Percentiles rank a stretch among this genome's conserved stretches.
These are phyloP conservation scores for Stichopus horrens DNA, from an alignment of 53 echinoderm and acorn worm species.

Conservation along the genomic window DNA sequence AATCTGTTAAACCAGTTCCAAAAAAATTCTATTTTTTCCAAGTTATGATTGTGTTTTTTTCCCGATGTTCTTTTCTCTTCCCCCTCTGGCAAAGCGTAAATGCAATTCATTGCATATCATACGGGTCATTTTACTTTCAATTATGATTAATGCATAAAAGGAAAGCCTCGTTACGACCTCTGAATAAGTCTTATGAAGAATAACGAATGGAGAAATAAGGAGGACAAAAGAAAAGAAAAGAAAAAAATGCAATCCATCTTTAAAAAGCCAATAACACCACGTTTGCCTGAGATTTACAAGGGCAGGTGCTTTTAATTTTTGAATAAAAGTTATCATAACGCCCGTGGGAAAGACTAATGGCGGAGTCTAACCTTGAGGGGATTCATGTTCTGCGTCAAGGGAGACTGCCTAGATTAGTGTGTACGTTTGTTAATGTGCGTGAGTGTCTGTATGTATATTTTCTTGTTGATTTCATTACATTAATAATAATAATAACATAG, in stretches of 20 bases:
- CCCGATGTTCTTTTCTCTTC: neutral
- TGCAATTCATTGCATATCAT: conserved; percentile 38
- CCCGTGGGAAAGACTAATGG: conserved; percentile 24
- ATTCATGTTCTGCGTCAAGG: too few species aligned
- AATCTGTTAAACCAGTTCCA: neutral
- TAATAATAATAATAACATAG: too few species aligned
- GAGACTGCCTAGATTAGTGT: too few species aligned
- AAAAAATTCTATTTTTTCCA: neutral
- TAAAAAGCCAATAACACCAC: neutral
- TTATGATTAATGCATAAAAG: neutral
- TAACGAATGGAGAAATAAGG: neutral
- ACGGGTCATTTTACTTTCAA: conserved; percentile 46
- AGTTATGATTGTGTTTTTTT: neutral
- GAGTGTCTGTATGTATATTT: too few species aligned
- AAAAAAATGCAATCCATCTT: neutral
- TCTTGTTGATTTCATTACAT: too few species aligned
- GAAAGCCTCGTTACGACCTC: neutral
- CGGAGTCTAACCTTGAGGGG: neutral
- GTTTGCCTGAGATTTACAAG: conserved; percentile 10
- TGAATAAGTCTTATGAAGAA: neutral
- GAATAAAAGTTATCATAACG: conserved; percentile 19
- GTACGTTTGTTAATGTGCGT: too few species aligned
- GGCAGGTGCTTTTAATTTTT: conserved; percentile 7
- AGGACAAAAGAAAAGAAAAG: neutral
- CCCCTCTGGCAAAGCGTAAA: conserved; percentile 25